Percentiles rank a stretch among this genome's conserved stretches.
These are phyloP conservation scores for Macrotus californicus DNA, from an alignment of 2,113 vertebrate species.

Conservation along the genomic window DNA sequence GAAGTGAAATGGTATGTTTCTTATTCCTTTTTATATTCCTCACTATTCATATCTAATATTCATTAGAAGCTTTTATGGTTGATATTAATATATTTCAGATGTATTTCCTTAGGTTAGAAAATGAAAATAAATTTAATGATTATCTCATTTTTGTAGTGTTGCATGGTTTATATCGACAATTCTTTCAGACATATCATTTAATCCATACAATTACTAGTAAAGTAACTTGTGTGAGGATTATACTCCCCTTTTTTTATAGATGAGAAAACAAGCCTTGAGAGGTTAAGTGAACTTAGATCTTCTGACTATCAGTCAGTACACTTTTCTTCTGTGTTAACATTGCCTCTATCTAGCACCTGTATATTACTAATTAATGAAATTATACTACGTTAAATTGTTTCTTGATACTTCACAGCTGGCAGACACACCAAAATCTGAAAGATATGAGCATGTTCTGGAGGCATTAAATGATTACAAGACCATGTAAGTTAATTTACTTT, in stretches of 20 bases:
- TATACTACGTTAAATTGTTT: conserved; percentile 74
- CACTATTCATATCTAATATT: not conserved
- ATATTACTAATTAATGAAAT: conserved; percentile 55
- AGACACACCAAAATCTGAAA: conserved; percentile 90
- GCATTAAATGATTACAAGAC: conserved; percentile 95
- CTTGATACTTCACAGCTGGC: conserved; percentile 87
- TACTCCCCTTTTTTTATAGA: not conserved
- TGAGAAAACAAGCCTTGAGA: conserved; percentile 33
- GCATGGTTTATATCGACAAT: not conserved
- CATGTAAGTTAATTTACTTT: conserved; percentile 87
- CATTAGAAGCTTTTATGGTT: conserved; percentile 7
- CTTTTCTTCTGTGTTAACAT: conserved; percentile 39
- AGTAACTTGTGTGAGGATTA: not conserved
- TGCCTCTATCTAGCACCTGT: conserved; percentile 46
- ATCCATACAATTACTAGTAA: not conserved
- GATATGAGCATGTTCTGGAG: conserved; percentile 92
- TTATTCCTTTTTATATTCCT: not conserved
- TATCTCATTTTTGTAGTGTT: conserved; percentile 2
- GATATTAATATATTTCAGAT: conserved; percentile 27
- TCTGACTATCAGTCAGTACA: not conserved
- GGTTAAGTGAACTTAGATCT: conserved; percentile 4
- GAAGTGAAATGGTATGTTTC: conserved; percentile 8
- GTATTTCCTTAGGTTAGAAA: not conserved
- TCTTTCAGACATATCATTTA: conserved; percentile 9
- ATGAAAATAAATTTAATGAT: conserved; percentile 24